phyloP scores from a whole-genome alignment of 2,797 vertebrate genomes.

The Cyprinella venusta region DNA sequence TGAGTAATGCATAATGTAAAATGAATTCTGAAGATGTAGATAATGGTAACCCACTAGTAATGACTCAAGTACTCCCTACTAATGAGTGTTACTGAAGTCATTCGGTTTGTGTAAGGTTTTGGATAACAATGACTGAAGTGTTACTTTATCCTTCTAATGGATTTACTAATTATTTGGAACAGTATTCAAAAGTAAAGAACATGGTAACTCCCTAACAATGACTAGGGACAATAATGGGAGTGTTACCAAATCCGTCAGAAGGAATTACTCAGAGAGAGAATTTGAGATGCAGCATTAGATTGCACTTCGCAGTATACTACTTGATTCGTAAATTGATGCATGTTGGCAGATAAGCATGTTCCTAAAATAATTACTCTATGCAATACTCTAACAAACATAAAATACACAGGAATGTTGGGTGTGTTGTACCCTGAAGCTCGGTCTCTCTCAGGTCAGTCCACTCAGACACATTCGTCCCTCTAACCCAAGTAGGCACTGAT shows the following conservation, averaged over 20 bases:
- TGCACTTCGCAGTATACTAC: not conserved
- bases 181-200: not conserved
- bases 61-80: too few relatives aligned
- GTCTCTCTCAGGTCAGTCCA: not conserved
- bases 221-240: not conserved
- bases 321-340: not conserved
- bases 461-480: slow-evolving; percentile 36
- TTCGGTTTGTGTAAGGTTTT: not conserved
- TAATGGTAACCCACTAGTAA: too few relatives aligned
- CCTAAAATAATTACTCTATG: not conserved
- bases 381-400: not conserved
- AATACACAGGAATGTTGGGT: not conserved
- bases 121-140: not conserved
- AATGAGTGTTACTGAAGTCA: not conserved
- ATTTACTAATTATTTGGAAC: not conserved
- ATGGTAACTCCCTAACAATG: not conserved
- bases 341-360: not conserved
- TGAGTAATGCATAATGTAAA: too few relatives aligned
- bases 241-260: not conserved
- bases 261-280: too few relatives aligned
- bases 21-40: too few relatives aligned
- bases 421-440: not conserved
- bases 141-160: not conserved
- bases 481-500: slow-evolving; percentile 53
- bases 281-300: not conserved